phyloP scores from a whole-genome alignment of 2,113 vertebrate genomes.

The Corythaeola cristata region DNA sequence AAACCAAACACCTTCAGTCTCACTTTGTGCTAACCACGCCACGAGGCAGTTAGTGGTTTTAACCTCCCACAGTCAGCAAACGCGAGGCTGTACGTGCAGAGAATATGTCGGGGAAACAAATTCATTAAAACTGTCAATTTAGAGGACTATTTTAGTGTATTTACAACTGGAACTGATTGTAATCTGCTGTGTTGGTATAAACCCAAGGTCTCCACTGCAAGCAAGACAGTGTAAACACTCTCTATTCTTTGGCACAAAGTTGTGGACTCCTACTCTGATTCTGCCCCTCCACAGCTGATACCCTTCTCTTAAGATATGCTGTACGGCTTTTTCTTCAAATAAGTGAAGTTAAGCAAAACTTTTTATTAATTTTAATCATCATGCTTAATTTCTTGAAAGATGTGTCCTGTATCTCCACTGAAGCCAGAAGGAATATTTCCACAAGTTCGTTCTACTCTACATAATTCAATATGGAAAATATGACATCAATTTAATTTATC shows the following conservation, averaged over 20 bases:
- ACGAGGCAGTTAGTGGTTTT: neutral
- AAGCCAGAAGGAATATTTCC: neutral
- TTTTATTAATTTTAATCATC: neutral
- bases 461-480: neutral
- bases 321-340: neutral
- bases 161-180: neutral
- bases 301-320: neutral
- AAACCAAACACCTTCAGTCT: neutral
- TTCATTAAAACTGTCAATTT: neutral
- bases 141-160: neutral
- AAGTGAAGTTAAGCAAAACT: neutral
- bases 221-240: neutral
- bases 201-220: slow-evolving; percentile 14
- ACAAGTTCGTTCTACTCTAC: neutral
- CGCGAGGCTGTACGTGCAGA: neutral
- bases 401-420: neutral
- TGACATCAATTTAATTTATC: neutral
- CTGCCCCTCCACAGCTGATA: neutral
- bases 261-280: neutral
- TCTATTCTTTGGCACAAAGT: neutral
- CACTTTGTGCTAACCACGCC: neutral
- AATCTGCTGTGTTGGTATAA: slow-evolving; percentile 16
- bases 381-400: neutral
- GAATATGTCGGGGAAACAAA: neutral
- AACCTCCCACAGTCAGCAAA: neutral